phyloP scores from a whole-genome alignment of 2,113 vertebrate genomes.

The Reinhardtius hippoglossoides region DNA sequence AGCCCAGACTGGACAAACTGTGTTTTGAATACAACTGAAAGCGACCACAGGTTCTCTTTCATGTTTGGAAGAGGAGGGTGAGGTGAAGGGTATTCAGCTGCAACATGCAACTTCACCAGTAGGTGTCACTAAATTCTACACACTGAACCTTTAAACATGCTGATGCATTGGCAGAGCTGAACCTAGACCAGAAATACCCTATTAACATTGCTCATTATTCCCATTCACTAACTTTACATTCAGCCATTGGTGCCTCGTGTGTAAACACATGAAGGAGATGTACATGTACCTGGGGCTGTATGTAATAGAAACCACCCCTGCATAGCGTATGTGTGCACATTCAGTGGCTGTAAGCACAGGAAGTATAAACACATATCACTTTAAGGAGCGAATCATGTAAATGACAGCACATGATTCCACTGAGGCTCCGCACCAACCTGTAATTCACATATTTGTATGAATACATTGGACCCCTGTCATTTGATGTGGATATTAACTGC shows the following conservation, averaged over 20 bases:
- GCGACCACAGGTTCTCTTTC: too few relatives aligned
- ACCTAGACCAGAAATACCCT: conserved; percentile 19
- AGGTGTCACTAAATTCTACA: too few relatives aligned
- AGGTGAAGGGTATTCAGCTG: too few relatives aligned
- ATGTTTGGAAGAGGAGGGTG: too few relatives aligned
- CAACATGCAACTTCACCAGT: too few relatives aligned
- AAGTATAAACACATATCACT: conserved; percentile 15
- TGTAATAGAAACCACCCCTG: conserved; percentile 15
- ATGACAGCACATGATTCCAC: conserved; percentile 38
- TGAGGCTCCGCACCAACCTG: conserved; percentile 32
- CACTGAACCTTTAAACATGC: too few relatives aligned
- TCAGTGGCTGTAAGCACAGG: conserved; percentile 19
- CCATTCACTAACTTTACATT: conserved; percentile 20
- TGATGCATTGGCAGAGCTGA: conserved; percentile 5
- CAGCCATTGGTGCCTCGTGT: not conserved
- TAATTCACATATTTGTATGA: conserved; percentile 50
- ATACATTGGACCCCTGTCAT: conserved; percentile 34
- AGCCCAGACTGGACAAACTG: too few relatives aligned
- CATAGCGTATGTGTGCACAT: conserved; percentile 1
- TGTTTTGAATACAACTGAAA: too few relatives aligned
- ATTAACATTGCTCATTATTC: conserved; percentile 34
- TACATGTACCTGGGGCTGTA: conserved; percentile 9
- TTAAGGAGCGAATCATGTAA: not conserved
- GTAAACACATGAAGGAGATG: conserved; percentile 23
- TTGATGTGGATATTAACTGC: conserved; percentile 48